A percentile compares a stretch with the other conserved stretches of the same genome.
Conservation (phyloP, 2,888 invertebrate species). For the Pherbina coryleti region DNA sequence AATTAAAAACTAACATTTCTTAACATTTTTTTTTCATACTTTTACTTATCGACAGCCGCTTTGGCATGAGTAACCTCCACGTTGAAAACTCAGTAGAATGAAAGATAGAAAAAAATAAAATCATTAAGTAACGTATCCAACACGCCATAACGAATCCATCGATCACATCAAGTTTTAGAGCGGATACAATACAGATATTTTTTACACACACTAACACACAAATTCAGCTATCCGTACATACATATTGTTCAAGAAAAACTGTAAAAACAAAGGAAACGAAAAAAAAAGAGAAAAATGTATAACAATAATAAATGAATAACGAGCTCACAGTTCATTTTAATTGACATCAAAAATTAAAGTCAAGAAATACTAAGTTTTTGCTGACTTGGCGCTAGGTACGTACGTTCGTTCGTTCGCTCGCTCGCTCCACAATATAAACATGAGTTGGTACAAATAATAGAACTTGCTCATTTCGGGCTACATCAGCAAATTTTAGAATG, state of each 20-base stretch:
- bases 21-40: not conserved
- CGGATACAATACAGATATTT: not conserved
- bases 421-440: too few species aligned
- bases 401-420: too few species aligned
- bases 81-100: not conserved
- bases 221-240: too few species aligned
- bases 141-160: conserved; percentile 18
- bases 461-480: too few species aligned
- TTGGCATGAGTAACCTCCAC: not conserved
- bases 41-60: not conserved
- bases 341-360: conserved; percentile 29
- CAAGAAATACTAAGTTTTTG: not conserved
- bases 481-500: too few species aligned
- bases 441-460: too few species aligned
- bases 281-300: not conserved
- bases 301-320: conserved; percentile 21
- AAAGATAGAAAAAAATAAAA: not conserved
- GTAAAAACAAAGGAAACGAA: not conserved
- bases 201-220: too few species aligned
- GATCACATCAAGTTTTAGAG: conserved; percentile 17
- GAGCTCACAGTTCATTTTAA: conserved; percentile 33
- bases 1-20: not conserved
- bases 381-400: not conserved
- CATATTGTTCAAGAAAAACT: not conserved
- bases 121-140: conserved; percentile 1